Conservation (phyloP, 2,888 invertebrate genomes). For the Calameuta pallipes region DNA sequence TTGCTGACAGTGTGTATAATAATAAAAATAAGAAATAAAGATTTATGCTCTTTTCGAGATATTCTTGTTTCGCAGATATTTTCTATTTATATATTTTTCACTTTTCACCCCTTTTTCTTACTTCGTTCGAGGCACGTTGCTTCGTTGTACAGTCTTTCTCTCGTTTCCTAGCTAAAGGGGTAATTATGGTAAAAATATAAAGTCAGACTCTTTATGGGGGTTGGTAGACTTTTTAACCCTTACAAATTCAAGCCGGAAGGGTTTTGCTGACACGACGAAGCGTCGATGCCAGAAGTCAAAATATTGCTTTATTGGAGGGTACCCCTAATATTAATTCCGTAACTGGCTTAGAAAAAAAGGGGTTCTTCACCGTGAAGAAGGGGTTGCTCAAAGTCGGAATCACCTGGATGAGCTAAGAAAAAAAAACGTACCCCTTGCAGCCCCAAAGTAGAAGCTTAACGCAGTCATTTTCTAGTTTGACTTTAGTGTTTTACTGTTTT, state of each 20-base stretch:
- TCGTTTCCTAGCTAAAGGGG: conserved; percentile 36
- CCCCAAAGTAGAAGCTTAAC: not conserved
- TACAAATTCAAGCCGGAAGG: conserved; percentile 40
- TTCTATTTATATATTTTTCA: conserved; percentile 18
- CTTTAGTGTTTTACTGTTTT: conserved; percentile 47
- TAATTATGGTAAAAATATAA: conserved; percentile 51
- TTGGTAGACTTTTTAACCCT: conserved; percentile 50
- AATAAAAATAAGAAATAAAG: conserved; percentile 38
- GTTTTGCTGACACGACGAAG: conserved; percentile 34
- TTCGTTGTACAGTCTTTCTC: conserved; percentile 21
- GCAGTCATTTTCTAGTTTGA: conserved; percentile 34
- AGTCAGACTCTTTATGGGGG: conserved; percentile 52
- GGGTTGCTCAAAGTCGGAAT: conserved; percentile 33
- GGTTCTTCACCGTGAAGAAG: conserved; percentile 30
- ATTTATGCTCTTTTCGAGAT: conserved; percentile 42
- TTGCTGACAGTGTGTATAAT: conserved; percentile 21
- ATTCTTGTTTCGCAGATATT: conserved; percentile 1
- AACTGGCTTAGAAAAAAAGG: conserved; percentile 25
- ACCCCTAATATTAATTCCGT: conserved; percentile 38
- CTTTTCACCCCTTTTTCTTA: too few species aligned
- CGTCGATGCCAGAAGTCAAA: conserved; percentile 46
- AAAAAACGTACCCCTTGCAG: conserved; percentile 13
- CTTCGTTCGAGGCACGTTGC: not conserved
- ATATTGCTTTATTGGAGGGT: conserved; percentile 61
- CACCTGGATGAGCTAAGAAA: not conserved